Conservation (phyloP, 2,888 invertebrate genomes). For the Keiferia lycopersicella region DNA sequence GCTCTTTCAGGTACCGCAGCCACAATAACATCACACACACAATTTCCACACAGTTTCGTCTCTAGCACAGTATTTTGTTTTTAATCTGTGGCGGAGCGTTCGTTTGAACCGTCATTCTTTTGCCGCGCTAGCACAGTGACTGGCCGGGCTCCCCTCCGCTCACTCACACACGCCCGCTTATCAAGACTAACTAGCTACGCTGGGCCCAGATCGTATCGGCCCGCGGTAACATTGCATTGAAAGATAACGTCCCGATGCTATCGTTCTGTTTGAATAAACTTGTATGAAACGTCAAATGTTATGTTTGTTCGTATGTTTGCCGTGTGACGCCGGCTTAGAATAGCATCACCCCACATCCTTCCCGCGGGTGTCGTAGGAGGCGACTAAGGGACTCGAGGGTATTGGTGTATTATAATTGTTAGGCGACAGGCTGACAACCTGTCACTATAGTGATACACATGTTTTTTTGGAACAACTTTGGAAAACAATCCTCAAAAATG, state of each 20-base stretch:
- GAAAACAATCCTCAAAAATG: no score
- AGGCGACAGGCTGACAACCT: no score
- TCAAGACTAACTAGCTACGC: conserved; percentile 80
- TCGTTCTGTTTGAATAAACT: conserved; percentile 80
- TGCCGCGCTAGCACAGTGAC: conserved; percentile 78
- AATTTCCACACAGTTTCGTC: conserved; percentile 34
- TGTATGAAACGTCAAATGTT: conserved; percentile 81
- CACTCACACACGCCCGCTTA: conserved; percentile 67
- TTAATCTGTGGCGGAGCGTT: conserved; percentile 15
- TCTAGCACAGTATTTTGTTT: conserved; percentile 7
- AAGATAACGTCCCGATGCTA: conserved; percentile 80
- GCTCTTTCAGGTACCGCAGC: conserved; percentile 73
- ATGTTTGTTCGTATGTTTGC: no score
- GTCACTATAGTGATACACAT: no score
- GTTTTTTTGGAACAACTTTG: no score
- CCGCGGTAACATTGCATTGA: conserved; percentile 81
- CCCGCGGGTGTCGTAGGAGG: no score
- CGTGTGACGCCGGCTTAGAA: no score
- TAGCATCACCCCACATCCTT: no score
- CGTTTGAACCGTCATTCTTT: conserved; percentile 73
- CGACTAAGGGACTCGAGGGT: no score
- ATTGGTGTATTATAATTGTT: no score
- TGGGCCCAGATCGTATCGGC: conserved; percentile 78
- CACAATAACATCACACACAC: conserved; percentile 75
- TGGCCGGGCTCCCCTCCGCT: conserved; percentile 70